Percentiles rank a stretch among this genome's conserved stretches.
These are phyloP conservation scores for Zonotrichia albicollis DNA, from an alignment of 2,797 vertebrate genomes.

Conservation along the genomic window DNA sequence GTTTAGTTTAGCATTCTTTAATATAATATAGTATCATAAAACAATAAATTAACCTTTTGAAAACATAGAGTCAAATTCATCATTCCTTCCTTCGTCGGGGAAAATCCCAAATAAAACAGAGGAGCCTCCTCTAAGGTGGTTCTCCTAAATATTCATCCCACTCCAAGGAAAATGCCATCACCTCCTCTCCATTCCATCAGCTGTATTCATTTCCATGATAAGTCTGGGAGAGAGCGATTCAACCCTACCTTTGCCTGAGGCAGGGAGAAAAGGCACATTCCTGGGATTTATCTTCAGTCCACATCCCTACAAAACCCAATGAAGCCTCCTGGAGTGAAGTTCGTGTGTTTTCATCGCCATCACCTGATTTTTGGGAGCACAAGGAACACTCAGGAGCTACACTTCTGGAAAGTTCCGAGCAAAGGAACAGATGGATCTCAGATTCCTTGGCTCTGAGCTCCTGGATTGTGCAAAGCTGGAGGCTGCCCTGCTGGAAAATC, in stretches of 20 bases:
- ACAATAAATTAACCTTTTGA: no score
- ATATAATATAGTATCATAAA: no score
- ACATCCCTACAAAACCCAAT: not conserved
- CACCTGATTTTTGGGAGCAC: not conserved
- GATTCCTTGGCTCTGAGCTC: not conserved
- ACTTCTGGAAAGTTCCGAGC: not conserved
- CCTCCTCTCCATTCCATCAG: not conserved
- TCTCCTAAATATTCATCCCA: not conserved
- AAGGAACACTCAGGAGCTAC: not conserved
- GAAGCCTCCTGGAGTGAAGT: not conserved
- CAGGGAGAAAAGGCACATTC: not conserved
- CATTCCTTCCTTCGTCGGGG: no score
- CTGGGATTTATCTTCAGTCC: not conserved
- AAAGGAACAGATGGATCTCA: not conserved
- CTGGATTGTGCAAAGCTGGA: conserved; percentile 5
- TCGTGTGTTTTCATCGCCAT: not conserved
- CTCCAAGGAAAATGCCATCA: not conserved
- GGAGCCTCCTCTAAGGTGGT: not conserved
- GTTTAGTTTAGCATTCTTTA: no score
- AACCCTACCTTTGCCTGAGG: not conserved
- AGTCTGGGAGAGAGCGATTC: not conserved
- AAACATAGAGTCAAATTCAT: no score
- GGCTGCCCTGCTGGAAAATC: conserved; percentile 6
- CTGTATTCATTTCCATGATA: not conserved
- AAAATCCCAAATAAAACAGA: no score